These are phyloP conservation scores for Triops longicaudatus DNA, from an alignment of 1,140 invertebrate species.

Conservation along the genomic window DNA sequence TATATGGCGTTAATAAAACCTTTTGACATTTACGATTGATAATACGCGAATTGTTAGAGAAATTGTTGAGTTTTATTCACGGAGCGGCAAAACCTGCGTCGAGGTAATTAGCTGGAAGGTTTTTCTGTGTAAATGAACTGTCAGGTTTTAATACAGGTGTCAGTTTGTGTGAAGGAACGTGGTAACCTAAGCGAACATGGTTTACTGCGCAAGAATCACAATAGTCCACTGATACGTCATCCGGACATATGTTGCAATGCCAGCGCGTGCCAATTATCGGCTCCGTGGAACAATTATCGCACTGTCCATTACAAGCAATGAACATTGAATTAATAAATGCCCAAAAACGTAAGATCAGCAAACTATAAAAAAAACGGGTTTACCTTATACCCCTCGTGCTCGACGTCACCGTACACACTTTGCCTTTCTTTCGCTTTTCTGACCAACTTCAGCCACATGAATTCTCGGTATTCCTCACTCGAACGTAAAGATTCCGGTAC, in stretches of 20 bases:
- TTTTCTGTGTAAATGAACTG: neutral
- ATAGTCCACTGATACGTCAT: constrained; percentile 43
- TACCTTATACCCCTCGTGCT: constrained; percentile 49
- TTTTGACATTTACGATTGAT: too few species aligned
- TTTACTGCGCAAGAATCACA: constrained; percentile 40
- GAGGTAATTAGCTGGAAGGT: too few species aligned
- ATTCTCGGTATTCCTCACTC: constrained; percentile 38
- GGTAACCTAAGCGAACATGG: constrained; percentile 18
- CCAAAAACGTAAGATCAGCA: constrained; percentile 20
- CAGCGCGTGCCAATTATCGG: constrained; percentile 58
- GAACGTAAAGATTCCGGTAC: constrained; percentile 36
- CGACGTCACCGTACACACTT: constrained; percentile 39
- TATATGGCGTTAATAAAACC: too few species aligned
- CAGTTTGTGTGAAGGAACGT: constrained; percentile 22
- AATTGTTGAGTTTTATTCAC: too few species aligned
- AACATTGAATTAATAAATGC: constrained; percentile 21
- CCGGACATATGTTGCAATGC: constrained; percentile 54
- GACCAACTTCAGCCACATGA: constrained; percentile 43
- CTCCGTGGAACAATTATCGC: constrained; percentile 54
- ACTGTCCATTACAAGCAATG: constrained; percentile 45
- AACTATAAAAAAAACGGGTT: constrained; percentile 25
- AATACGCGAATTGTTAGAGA: too few species aligned
- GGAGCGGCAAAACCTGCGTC: too few species aligned
- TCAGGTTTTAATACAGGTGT: constrained; percentile 25
- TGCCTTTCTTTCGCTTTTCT: constrained; percentile 41